Base-by-base conservation (phyloP, 2,888 invertebrate genomes). In the Scaptomyza tumidula region DNA sequence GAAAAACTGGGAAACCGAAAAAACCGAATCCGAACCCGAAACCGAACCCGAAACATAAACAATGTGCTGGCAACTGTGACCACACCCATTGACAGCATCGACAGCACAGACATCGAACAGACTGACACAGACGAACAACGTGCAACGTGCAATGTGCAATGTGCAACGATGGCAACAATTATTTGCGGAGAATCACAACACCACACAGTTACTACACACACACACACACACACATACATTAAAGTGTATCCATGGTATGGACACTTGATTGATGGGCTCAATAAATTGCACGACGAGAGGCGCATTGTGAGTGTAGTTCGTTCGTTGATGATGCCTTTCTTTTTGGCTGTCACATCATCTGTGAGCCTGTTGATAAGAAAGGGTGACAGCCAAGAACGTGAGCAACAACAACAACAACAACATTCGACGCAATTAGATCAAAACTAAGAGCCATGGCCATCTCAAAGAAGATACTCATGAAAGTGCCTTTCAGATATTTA, bases 191-290 rank as follows among this genome's bases (percentile, higher is more conserved):
- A 84, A 77, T 81, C 81, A 76, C 78, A 82, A 66, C 80, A 82
- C 14, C 68, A 82, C 75, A 74, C 80, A 66, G n/a, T n/a, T n/a
- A n/a, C n/a, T n/a, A n/a, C n/a, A n/a, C n/a, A 82, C 14, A 72
- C 68, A 82, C 75, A 74, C 80, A 66, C n/a, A 37, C 13, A n/a
- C 6, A 19, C 5, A 33, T 6, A 33, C 33, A 33, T 3, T 9
- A 9, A 7, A 80, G 72, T 80, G 72, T 56, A 70, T 75, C 70
- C 68, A 55, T 70, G 83, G 83, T 70, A 82, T 82, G 73, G 73
- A 68, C 83, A 68, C 72, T 80, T 87, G 88, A 85, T 85, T 87
- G 88, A 85, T 85, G 85, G 80, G 86, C 80, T 74, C 86, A 85
- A 85, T 85, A 87, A 85, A 85, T 86, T 80, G 83, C 77, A 78